Evolutionary conservation across 2,797 vertebrate species (phyloP), one percentile per base, ranked within the genome.

Genomic region (Sebastolobus alascanus): DNA sequence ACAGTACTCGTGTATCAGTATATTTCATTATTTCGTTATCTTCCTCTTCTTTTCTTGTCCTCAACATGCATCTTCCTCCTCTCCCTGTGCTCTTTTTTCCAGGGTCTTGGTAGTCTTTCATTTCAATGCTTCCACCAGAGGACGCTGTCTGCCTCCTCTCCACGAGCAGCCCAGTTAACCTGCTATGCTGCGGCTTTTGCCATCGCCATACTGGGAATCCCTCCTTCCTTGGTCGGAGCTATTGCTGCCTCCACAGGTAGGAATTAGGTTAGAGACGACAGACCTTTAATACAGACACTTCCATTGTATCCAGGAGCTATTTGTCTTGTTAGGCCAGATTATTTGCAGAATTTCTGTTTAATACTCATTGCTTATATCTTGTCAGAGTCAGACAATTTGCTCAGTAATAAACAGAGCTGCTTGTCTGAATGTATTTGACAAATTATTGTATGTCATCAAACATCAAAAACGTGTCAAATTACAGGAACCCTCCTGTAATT

Each of bases 101-200:
- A 91, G 90, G 68, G 20, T 65, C 79, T 92, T 4, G 84, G 89
- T 8, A 89, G 90, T 40, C 1, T 92, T 29, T 88, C 83, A 8
- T 92, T 89, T 65, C 89, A 93, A 33, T 67, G 77, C 69, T 93
- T 93, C 91, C 93, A 94, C 83, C 92, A 95, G 89, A 94, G 93
- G 89, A 74, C 73, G 37, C 87, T 92, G 81, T 92, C 91, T 22
- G 69, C 90, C 50, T 80, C 68, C 46, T 91, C 86, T 4, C 71
- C 88, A 2, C 38, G 0, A 2, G 89, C 86, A 16, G 74, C 89
- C 20, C 84, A 91, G 86, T 13, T 90, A 9, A 93, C 87, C 20
- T 92, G 91, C 69, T 88, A 79, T 11, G 82, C 73, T 13, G 89
- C 92, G 13, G 88, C 84, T 1, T 0, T 86, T 13, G 2, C 82